A percentile compares a stretch with the other conserved stretches of the same genome.
phyloP scores from a whole-genome alignment of 2,113 vertebrate species.

The Parus major region DNA sequence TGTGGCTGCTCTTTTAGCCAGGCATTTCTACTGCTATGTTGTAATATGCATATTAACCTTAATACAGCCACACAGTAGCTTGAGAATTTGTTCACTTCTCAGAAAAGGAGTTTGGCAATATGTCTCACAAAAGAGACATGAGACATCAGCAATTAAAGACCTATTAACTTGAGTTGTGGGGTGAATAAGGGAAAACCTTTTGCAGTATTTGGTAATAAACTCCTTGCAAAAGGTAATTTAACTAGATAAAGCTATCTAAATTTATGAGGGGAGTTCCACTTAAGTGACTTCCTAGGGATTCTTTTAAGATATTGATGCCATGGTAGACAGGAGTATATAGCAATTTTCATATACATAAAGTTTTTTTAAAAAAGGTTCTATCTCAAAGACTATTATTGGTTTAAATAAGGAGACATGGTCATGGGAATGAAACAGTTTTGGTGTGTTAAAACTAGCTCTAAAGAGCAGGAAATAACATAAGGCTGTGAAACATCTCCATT shows the following conservation, averaged over 20 bases:
- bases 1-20: not conserved
- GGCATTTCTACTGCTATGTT: not conserved
- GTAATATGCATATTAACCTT: not conserved
- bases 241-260: constrained; percentile 39
- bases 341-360: not conserved
- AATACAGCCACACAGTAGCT: not conserved
- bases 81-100: constrained; percentile 12
- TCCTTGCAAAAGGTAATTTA: constrained; percentile 48
- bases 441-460: not conserved
- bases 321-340: not conserved
- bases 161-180: constrained; percentile 31
- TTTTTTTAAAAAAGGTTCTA: not conserved
- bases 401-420: not conserved
- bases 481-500: not conserved
- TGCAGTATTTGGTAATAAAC: constrained; percentile 44
- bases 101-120: not conserved
- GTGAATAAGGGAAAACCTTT: constrained; percentile 50
- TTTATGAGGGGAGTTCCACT: constrained; percentile 41
- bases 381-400: not conserved
- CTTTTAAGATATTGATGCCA: not conserved
- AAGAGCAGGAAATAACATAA: not conserved
- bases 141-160: constrained; percentile 47
- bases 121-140: constrained; percentile 25
- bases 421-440: not conserved
- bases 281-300: constrained; percentile 40